Base-by-base conservation (phyloP, 2,113 vertebrate species). In the Myiozetetes cayanensis region DNA sequence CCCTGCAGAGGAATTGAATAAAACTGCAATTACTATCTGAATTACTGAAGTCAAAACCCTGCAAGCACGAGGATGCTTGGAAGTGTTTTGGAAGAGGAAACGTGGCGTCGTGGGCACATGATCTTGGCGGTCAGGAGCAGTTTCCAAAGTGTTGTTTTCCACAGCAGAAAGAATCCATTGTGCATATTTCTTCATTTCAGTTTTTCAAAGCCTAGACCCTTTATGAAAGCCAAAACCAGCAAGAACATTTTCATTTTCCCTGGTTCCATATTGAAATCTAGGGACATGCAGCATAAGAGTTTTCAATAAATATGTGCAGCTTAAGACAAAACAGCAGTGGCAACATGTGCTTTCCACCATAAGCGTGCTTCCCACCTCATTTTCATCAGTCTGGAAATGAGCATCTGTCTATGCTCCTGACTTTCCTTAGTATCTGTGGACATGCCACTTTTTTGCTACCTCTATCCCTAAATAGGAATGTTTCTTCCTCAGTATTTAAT, bases 91-190 rank as follows among this genome's bases (percentile, higher is more conserved):
- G 35, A 91, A 88, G 86, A 76, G 62, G 84, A 76, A 70, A 59
- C 14, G 1, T 71, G 62, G 41, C 95, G 92, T 75, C 0, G 3
- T 37, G 59, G 82, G 73, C 88, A 86, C 72, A 28, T 70, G 83
- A 73, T 78, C 70, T 84, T 93, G 85, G 90, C 1, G 2, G 33
- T 44, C 2, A 3, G 79, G 53, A 90, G 63, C 35, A 7, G 59
- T 87, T 95, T 85, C 93, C 68, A 77, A 82, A 79, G 91, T 63
- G 65, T 91, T 94, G 84, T 91, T 95, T 89, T 89, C 31, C 0
- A 1, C 70, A 79, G 77, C 73, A 91, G 87, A 91, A 96, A 93
- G 89, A 95, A 92, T 79, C 81, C 85, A 75, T 94, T 91, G 86
- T 90, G 83, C 73, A 7, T 96, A 92, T 90, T 89, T 86, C 49